Conservation (phyloP, 2,888 invertebrate species). For the Chloroclysta siterata region DNA sequence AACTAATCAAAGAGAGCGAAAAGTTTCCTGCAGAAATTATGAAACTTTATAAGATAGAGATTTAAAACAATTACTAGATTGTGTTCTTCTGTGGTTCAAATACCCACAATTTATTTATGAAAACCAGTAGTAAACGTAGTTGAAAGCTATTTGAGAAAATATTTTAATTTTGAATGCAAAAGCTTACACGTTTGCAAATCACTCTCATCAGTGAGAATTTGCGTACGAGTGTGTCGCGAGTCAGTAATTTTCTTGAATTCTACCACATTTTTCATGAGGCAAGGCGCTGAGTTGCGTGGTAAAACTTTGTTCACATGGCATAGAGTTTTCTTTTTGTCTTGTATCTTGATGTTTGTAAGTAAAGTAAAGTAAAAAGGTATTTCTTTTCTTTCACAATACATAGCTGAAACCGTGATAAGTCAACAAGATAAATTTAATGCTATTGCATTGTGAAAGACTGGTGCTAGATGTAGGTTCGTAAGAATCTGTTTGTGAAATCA, state of each 20-base stretch:
- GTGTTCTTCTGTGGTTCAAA: too few species aligned
- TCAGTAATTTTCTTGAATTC: neutral
- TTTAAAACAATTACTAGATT: neutral
- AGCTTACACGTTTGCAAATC: neutral
- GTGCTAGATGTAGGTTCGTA: too few species aligned
- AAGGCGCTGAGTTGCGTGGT: neutral
- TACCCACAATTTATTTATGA: too few species aligned
- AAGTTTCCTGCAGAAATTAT: slow-evolving; percentile 6
- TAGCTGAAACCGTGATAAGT: too few species aligned
- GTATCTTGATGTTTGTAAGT: too few species aligned
- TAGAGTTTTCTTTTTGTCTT: neutral
- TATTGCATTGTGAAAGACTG: too few species aligned
- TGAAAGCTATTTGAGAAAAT: neutral
- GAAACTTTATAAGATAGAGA: neutral
- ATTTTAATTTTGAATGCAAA: neutral
- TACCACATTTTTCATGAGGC: neutral
- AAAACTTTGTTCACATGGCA: neutral
- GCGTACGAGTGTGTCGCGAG: neutral
- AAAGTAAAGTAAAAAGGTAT: too few species aligned
- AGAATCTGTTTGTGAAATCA: too few species aligned
- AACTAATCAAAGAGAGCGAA: slow-evolving; percentile 13
- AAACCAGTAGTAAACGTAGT: neutral
- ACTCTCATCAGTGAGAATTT: neutral
- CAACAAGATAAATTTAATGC: too few species aligned
- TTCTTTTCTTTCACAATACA: too few species aligned